Percentiles rank a stretch among this genome's conserved stretches.
phyloP scores from a whole-genome alignment of 2,888 invertebrate genomes.

The Lasioglossum leucozonium region DNA sequence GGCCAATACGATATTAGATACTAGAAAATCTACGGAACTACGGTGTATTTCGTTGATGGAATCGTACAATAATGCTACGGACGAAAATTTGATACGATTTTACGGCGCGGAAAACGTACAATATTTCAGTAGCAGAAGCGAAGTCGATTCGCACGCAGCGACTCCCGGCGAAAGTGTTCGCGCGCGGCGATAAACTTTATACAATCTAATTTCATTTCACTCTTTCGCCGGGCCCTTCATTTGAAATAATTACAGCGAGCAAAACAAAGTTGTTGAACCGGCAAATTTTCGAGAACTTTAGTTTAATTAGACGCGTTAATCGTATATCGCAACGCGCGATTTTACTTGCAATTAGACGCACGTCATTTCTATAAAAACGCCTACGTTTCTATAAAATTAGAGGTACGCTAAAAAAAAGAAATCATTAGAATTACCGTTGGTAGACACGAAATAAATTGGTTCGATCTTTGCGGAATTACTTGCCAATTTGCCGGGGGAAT shows the following conservation, averaged over 20 bases:
- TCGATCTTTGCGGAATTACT: not conserved
- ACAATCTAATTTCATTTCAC: not conserved
- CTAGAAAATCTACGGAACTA: not conserved
- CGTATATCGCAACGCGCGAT: not conserved
- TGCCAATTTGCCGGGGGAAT: not conserved
- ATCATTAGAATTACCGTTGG: not conserved
- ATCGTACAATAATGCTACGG: not conserved
- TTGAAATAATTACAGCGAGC: not conserved
- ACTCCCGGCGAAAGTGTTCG: not conserved
- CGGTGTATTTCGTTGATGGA: not conserved
- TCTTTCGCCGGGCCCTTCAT: not conserved
- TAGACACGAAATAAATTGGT: not conserved
- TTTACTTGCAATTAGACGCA: not conserved
- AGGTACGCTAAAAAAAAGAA: not conserved
- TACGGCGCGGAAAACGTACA: not conserved
- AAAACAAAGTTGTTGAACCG: not conserved
- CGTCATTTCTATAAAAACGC: too few species aligned
- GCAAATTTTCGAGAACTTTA: not conserved
- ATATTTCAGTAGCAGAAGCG: not conserved
- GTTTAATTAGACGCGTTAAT: not conserved
- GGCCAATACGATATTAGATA: too few species aligned
- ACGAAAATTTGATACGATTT: not conserved
- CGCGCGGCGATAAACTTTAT: not conserved
- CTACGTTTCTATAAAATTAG: not conserved
- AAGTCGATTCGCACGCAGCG: not conserved